Evolutionary conservation across 2,113 vertebrate species (phyloP).

Genomic region (Anoplopoma fimbria): DNA sequence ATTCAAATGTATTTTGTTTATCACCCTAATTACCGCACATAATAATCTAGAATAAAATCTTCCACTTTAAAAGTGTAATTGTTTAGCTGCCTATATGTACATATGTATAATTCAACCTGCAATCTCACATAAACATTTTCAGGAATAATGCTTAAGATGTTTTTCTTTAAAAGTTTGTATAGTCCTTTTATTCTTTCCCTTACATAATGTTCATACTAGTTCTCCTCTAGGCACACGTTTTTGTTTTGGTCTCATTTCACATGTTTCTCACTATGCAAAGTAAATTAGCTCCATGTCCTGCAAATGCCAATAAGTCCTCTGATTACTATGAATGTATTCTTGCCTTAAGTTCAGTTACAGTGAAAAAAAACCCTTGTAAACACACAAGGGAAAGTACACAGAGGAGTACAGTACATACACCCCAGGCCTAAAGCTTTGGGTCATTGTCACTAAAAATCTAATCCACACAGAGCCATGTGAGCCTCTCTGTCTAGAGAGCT

Average conservation of each 20-base stretch:
- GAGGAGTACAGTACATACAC: constrained; percentile 52
- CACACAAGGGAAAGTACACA: constrained; percentile 45
- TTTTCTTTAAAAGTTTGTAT: not conserved
- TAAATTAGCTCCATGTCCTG: constrained; percentile 58
- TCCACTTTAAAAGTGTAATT: not conserved
- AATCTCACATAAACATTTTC: not conserved
- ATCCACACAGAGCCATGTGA: constrained; percentile 62
- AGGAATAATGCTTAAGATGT: not conserved
- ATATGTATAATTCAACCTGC: not conserved
- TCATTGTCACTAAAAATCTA: constrained; percentile 75
- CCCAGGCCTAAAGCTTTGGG: constrained; percentile 56
- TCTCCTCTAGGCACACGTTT: not conserved
- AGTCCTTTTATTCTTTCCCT: not conserved
- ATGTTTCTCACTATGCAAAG: constrained; percentile 38
- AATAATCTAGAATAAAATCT: constrained; percentile 32
- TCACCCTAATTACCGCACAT: constrained; percentile 25
- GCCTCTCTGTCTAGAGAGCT: constrained; percentile 57
- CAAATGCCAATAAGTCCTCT: constrained; percentile 69
- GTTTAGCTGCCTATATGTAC: not conserved
- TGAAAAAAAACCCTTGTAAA: constrained; percentile 13
- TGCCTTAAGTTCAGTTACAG: constrained; percentile 39
- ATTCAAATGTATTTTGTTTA: constrained; percentile 45
- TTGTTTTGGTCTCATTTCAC: constrained; percentile 8
- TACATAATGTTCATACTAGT: not conserved
- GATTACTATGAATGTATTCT: constrained; percentile 48